Evolutionary conservation across 2,888 invertebrate species (phyloP).

Genomic region (Calliopum simillimum): DNA sequence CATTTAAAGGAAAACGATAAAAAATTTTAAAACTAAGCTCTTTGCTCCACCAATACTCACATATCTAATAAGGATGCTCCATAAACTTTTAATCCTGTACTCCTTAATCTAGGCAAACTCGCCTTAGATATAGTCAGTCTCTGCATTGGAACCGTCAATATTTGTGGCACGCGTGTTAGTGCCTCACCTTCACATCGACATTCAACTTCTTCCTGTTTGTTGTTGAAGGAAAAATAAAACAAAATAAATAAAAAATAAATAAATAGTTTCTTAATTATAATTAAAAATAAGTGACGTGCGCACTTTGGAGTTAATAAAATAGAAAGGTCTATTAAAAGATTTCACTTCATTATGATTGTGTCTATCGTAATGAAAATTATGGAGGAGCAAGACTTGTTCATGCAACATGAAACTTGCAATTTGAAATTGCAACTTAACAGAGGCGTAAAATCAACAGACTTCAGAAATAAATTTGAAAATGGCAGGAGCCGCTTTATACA

Average conservation of each 20-base stretch:
- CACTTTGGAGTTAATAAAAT: conserved; percentile 47
- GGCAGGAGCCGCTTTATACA: too few relatives aligned
- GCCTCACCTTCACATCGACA: conserved; percentile 65
- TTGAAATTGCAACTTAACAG: too few relatives aligned
- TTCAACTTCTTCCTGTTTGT: conserved; percentile 61
- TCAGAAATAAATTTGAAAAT: too few relatives aligned
- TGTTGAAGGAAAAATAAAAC: conserved; percentile 3
- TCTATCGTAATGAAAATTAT: too few relatives aligned
- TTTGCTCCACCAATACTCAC: conserved; percentile 52
- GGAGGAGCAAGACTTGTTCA: too few relatives aligned
- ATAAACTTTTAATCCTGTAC: conserved; percentile 63
- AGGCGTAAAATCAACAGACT: too few relatives aligned
- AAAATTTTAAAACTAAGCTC: too few relatives aligned
- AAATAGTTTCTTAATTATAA: not conserved
- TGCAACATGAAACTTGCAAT: too few relatives aligned
- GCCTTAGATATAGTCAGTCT: conserved; percentile 63
- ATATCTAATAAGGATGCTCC: conserved; percentile 60
- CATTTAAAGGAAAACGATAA: too few relatives aligned
- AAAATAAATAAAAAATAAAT: not conserved
- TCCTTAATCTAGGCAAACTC: conserved; percentile 60
- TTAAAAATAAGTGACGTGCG: conserved; percentile 41
- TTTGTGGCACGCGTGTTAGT: conserved; percentile 63
- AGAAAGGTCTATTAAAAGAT: too few relatives aligned
- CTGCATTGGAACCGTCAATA: conserved; percentile 60
- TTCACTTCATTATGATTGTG: too few relatives aligned